These are phyloP conservation scores for Zaprionus ornatus DNA, from an alignment of 1,140 invertebrate species.

Conservation along the genomic window DNA sequence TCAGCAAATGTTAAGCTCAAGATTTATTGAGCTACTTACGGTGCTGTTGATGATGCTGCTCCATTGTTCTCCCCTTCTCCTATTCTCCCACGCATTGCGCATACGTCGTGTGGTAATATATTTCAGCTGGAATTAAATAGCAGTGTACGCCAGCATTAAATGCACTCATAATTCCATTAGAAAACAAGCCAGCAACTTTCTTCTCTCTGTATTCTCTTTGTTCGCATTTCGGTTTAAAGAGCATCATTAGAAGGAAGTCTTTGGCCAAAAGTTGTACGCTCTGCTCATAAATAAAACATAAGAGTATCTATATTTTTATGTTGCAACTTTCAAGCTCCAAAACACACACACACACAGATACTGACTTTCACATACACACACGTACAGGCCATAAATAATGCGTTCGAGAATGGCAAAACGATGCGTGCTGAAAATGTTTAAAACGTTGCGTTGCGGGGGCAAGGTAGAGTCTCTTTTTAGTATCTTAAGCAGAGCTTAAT, in stretches of 20 bases:
- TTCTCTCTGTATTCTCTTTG: conserved; percentile 12
- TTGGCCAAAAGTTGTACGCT: conserved; percentile 8
- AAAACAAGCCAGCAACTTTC: background rate
- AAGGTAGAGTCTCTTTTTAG: conserved; percentile 32
- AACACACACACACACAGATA: conserved; percentile 5
- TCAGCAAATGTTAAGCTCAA: conserved; percentile 78
- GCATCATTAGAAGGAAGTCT: conserved; percentile 32
- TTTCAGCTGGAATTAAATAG: conserved; percentile 34
- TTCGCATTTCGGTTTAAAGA: conserved; percentile 23
- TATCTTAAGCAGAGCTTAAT: conserved; percentile 47
- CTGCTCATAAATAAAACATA: conserved; percentile 54
- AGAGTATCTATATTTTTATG: conserved; percentile 33
- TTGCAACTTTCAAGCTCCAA: conserved; percentile 34
- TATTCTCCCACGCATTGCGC: conserved; percentile 15
- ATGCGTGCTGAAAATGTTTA: conserved; percentile 65
- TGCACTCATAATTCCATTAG: conserved; percentile 18
- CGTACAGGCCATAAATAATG: conserved; percentile 70
- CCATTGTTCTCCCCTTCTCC: background rate
- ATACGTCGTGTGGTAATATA: conserved; percentile 24
- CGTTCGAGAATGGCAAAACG: conserved; percentile 58
- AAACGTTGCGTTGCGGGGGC: conserved; percentile 33
- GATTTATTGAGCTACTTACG: conserved; percentile 81
- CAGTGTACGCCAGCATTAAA: background rate
- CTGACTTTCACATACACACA: conserved; percentile 21
- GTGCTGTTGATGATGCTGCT: conserved; percentile 68